Conservation (phyloP, 2,113 vertebrate genomes). For the Corapipo altera region DNA sequence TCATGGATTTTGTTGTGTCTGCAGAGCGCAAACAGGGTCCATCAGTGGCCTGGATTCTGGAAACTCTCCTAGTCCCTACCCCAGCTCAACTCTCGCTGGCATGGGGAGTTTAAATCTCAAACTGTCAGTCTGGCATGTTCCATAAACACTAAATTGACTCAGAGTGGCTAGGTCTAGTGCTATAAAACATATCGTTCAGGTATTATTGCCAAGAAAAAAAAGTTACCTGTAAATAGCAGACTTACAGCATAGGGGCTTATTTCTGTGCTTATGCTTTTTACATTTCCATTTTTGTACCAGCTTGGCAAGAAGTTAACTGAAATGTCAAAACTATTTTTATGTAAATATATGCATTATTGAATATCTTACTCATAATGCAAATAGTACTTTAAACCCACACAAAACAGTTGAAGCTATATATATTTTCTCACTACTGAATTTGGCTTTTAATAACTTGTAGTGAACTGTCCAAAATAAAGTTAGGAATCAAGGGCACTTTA, state of each 20-base stretch:
- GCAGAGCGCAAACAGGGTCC: not conserved
- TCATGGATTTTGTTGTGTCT: not conserved
- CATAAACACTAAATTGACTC: slow-evolving; percentile 57
- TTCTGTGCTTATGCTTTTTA: slow-evolving; percentile 46
- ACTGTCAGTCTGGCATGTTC: slow-evolving; percentile 39
- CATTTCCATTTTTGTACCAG: slow-evolving; percentile 53
- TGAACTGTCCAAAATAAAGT: slow-evolving; percentile 65
- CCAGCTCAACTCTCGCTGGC: not conserved
- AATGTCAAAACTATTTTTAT: slow-evolving; percentile 66
- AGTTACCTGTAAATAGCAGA: slow-evolving; percentile 45
- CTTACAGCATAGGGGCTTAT: not conserved
- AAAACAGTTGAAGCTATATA: slow-evolving; percentile 59
- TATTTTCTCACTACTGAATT: slow-evolving; percentile 67
- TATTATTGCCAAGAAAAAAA: slow-evolving; percentile 52
- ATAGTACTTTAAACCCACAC: slow-evolving; percentile 55
- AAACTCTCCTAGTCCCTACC: not conserved
- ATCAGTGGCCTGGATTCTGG: not conserved
- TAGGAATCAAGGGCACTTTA: slow-evolving; percentile 62
- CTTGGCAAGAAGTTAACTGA: slow-evolving; percentile 42
- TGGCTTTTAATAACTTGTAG: slow-evolving; percentile 54
- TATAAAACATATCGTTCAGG: slow-evolving; percentile 43
- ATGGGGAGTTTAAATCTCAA: slow-evolving; percentile 6
- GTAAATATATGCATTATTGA: slow-evolving; percentile 66
- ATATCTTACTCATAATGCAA: slow-evolving; percentile 65
- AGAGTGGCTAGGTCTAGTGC: slow-evolving; percentile 21